Base-by-base conservation (phyloP, 2,888 invertebrate genomes). In the Patella ulyssiponensis region DNA sequence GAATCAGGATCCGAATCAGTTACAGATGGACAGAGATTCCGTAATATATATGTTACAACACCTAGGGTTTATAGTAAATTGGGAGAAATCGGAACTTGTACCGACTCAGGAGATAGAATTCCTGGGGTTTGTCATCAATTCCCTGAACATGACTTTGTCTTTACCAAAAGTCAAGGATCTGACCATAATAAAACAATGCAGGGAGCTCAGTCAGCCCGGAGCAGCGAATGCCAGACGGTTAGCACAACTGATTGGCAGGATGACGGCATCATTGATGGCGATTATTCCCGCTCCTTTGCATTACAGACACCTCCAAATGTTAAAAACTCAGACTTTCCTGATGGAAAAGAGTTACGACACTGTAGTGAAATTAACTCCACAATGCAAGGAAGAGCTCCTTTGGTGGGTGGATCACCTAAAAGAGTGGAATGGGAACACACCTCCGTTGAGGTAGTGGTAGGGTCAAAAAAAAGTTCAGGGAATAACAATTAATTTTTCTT, bases 351-450 rank as follows among this genome's bases (percentile, higher is more conserved):
- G 53, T 23, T 73, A 73, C 73, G 58, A 73, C 20, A 11, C 33
- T 7, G 15, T 58, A 58, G 56, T 33, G 7, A 44, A 73, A 23
- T 56, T 73, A 15, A 33, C 73, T 17, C 56, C 20, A 5, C 27
- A 27, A 7, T 73, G 73, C 73, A 73, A 73, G 44, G 64, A 75
- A 20, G 56, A 79, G 27, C 27, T 79, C 3, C 44, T 53, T 56
- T 79, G 77, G 74, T 77, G 79, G 76, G 71, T 54, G 27, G 27
- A 73, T 11, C 23, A 79, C n/a, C n/a, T n/a, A n/a, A n/a, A n/a
- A n/a, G n/a, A n/a, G n/a, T n/a, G n/a, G n/a, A n/a, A n/a, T n/a
- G n/a, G n/a, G n/a, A n/a, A n/a, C n/a, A n/a, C n/a, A n/a, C n/a
- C n/a, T n/a, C n/a, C n/a, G n/a, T n/a, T n/a, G n/a, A n/a, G n/a